phyloP scores from a whole-genome alignment of 2,888 invertebrate genomes.

The Drosophila nr. perissopoda region DNA sequence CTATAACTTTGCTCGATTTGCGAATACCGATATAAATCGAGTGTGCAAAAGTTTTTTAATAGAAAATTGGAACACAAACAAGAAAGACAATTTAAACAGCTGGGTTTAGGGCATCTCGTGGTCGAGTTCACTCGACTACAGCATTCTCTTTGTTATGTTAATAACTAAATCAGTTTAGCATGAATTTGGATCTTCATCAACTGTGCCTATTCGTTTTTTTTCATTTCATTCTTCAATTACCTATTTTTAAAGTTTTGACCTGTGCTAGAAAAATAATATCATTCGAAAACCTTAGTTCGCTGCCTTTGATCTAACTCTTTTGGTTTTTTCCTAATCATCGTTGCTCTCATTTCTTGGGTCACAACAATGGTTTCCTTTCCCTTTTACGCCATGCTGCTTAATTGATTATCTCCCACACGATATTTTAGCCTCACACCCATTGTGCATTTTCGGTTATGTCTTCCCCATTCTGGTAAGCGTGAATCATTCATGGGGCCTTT shows the following conservation, averaged over 20 bases:
- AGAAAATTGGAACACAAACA: background rate
- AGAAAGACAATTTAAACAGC: background rate
- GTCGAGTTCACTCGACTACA: background rate
- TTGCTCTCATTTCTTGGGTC: conserved; percentile 26
- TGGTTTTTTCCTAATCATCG: conserved; percentile 5
- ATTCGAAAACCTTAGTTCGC: background rate
- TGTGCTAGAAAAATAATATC: background rate
- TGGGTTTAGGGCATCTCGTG: background rate
- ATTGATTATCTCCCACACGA: conserved; percentile 57
- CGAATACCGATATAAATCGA: background rate
- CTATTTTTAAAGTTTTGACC: background rate
- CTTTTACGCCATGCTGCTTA: conserved; percentile 34
- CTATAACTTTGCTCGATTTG: background rate
- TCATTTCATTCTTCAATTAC: background rate
- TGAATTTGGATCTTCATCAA: background rate
- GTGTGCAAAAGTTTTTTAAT: background rate
- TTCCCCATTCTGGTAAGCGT: conserved; percentile 44
- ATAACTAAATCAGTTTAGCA: background rate
- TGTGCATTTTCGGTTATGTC: conserved; percentile 11
- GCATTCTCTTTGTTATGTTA: background rate
- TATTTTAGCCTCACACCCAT: conserved; percentile 16
- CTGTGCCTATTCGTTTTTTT: background rate
- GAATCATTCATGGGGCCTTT: conserved; percentile 28
- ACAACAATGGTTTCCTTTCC: conserved; percentile 27
- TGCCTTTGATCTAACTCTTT: conserved; percentile 22